Conservation (phyloP, 1,140 invertebrate species). For the Drosophila ohnishii region DNA sequence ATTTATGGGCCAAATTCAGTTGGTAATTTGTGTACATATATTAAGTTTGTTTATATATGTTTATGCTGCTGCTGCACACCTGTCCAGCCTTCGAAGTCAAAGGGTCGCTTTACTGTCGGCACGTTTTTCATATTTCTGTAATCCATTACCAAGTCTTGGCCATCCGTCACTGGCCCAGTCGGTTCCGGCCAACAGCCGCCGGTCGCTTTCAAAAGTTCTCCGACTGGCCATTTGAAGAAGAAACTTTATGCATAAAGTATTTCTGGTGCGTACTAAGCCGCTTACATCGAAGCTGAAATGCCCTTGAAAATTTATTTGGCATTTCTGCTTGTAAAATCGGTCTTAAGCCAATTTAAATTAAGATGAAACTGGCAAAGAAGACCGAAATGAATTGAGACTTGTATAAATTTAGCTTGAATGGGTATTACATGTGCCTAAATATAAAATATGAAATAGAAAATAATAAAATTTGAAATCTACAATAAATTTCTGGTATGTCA, state of each 20-base stretch:
- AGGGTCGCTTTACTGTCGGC: slow-evolving; percentile 45
- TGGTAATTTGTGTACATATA: slow-evolving; percentile 66
- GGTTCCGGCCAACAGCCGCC: slow-evolving; percentile 12
- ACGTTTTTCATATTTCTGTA: slow-evolving; percentile 55
- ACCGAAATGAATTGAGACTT: background rate
- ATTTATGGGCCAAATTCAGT: slow-evolving; percentile 46
- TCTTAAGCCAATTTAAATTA: slow-evolving; percentile 13
- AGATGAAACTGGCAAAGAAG: background rate
- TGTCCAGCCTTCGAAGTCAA: slow-evolving; percentile 25
- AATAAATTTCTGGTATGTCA: background rate
- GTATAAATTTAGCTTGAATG: background rate
- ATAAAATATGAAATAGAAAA: background rate
- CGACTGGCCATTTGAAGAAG: slow-evolving; percentile 29
- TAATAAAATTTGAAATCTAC: background rate
- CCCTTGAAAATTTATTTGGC: slow-evolving; percentile 26
- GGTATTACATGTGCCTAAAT: background rate
- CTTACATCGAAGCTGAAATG: slow-evolving; percentile 23
- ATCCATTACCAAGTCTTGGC: slow-evolving; percentile 53
- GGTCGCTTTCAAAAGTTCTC: slow-evolving; percentile 32
- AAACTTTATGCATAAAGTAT: slow-evolving; percentile 42
- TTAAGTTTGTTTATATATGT: slow-evolving; percentile 36
- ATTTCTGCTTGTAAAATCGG: background rate
- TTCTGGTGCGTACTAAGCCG: slow-evolving; percentile 19
- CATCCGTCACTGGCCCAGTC: slow-evolving; percentile 38
- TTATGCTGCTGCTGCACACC: slow-evolving; percentile 29